Base-by-base conservation (phyloP, 2,888 invertebrate species). In the Thereva nobilitata region DNA sequence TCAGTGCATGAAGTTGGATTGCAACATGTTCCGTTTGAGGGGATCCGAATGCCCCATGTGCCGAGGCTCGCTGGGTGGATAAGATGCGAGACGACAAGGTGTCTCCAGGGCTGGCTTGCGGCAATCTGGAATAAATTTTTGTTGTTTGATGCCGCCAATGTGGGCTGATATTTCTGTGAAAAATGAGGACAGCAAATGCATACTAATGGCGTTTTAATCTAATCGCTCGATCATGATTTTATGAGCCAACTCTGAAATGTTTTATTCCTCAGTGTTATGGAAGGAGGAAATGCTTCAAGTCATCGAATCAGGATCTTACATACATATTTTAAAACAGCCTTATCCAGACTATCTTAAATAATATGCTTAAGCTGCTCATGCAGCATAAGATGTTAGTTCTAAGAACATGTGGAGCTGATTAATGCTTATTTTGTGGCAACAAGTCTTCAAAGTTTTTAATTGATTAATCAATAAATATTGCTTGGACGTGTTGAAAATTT, bases 151-250 rank as follows among this genome's bases (percentile, higher is more conserved):
- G 71, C 68, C 71, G 71, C 67, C 72, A 71, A 71, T 71, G 72
- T 73, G 72, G 72, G 72, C 72, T 70, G 72, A 72, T 71, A 72
- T 72, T 70, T 70, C 72, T 70, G 71, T 72, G 71, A 71, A 70
- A 73, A 71, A 73, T 71, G 70, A 73, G 72, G 71, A 71, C 70
- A 70, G 71, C 71, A 72, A 72, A 72, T 73, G 71, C 72, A 73
- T 73, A 72, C 72, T 72, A 73, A 73, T 72, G 71, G 72, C 69
- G 68, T 70, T 73, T 72, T 73, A 73, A 73, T 73, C 72, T 61
- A 61, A 61, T 61, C 61, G 61, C 45, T 61, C 61, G 61, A 61
- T 61, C 61, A 61, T 61, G 61, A 61, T 61, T 61, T 61, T 50
- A 50, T 42, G 61, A 47, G 47, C 57, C 57, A 50, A 35, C 61